Evolutionary conservation across 2,797 vertebrate species (phyloP).

Genomic region (Synanceia verrucosa): DNA sequence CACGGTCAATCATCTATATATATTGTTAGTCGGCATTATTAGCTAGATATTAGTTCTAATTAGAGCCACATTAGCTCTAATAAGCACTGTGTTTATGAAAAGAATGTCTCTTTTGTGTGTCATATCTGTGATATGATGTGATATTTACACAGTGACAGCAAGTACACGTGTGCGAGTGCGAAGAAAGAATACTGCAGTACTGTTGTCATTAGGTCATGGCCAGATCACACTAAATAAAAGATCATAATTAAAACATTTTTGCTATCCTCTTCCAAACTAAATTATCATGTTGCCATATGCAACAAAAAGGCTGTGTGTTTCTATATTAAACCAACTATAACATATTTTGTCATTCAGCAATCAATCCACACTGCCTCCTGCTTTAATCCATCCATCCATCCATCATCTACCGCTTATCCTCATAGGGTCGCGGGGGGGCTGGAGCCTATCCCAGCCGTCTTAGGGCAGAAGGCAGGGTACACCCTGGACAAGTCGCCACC

Average conservation of each 20-base stretch:
- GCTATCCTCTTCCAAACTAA: neutral
- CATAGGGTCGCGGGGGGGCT: too few species aligned
- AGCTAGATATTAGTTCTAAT: too few species aligned
- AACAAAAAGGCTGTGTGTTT: constrained; percentile 13
- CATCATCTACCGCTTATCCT: too few species aligned
- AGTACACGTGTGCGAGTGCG: constrained; percentile 31
- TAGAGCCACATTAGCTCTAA: too few species aligned
- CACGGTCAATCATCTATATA: too few species aligned
- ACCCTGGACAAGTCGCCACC: too few species aligned
- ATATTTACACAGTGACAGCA: constrained; percentile 27
- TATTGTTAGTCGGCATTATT: too few species aligned
- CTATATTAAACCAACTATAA: neutral
- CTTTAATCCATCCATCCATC: neutral
- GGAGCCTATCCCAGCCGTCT: too few species aligned
- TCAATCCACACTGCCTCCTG: neutral
- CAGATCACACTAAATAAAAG: constrained; percentile 3
- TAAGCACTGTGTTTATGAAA: too few species aligned
- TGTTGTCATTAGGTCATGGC: constrained; percentile 27
- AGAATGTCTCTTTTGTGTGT: neutral
- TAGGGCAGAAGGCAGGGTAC: too few species aligned
- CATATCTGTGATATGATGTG: neutral
- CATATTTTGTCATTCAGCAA: neutral
- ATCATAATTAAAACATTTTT: constrained; percentile 4
- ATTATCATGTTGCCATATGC: neutral
- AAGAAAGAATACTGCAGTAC: constrained; percentile 37